Evolutionary conservation across 2,888 invertebrate genomes (phyloP).

Genomic region (Drosophila eohydei): DNA sequence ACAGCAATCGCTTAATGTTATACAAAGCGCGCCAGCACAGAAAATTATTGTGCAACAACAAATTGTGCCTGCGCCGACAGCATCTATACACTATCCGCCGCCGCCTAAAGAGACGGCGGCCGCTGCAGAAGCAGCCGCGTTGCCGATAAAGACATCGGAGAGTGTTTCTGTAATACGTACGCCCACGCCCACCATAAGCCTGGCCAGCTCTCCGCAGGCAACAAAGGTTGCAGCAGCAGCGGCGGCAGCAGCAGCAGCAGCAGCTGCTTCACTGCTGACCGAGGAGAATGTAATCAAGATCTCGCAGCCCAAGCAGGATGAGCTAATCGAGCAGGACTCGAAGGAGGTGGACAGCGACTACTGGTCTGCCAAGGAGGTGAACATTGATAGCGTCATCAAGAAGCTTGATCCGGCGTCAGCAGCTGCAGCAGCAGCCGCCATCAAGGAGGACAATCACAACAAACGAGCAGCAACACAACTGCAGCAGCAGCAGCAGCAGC

Average conservation of each 20-base stretch:
- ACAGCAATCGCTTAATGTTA: conserved; percentile 65
- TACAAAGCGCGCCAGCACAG: conserved; percentile 78
- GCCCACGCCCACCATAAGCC: conserved; percentile 57
- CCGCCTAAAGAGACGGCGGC: conserved; percentile 29
- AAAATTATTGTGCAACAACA: conserved; percentile 78
- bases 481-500: conserved; percentile 8
- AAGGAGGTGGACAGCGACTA: conserved; percentile 90
- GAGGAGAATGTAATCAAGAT: conserved; percentile 83
- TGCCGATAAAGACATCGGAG: conserved; percentile 67
- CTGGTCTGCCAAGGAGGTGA: conserved; percentile 92
- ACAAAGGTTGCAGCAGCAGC: conserved; percentile 25
- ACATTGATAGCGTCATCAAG: conserved; percentile 93
- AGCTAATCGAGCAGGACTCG: conserved; percentile 86
- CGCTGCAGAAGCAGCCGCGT: conserved; percentile 2
- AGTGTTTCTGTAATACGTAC: conserved; percentile 71
- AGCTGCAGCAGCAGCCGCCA: conserved; percentile 14
- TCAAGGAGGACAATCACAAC: conserved; percentile 44
- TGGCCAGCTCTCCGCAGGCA: conserved; percentile 47
- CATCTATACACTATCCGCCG: conserved; percentile 52
- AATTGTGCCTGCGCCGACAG: conserved; percentile 59
- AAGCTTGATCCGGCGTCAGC: conserved; percentile 87
- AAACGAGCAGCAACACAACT: conserved; percentile 28
- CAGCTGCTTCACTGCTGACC: conserved; percentile 65
- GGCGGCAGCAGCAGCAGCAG: conserved; percentile 16
- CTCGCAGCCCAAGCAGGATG: conserved; percentile 80